phyloP scores from a whole-genome alignment of 2,888 invertebrate species.

The Ceraclea dissimilis region DNA sequence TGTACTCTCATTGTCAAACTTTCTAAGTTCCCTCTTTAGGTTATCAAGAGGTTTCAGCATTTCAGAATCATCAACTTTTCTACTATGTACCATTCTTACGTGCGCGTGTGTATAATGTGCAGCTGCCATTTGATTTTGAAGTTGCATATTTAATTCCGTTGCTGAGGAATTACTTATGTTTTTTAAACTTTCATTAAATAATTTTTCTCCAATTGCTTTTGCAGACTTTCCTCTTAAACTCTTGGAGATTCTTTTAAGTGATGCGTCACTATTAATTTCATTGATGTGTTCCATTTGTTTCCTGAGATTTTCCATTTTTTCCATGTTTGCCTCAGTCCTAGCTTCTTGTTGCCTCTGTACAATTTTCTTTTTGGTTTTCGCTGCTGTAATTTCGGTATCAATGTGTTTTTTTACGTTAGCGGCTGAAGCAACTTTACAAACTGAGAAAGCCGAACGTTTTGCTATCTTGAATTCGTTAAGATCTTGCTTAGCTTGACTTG shows the following conservation, averaged over 20 bases:
- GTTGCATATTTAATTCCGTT: constrained; percentile 37
- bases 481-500: constrained; percentile 62
- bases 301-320: constrained; percentile 37
- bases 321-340: constrained; percentile 38
- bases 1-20: constrained; percentile 54
- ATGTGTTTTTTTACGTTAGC: constrained; percentile 59
- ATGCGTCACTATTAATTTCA: constrained; percentile 41
- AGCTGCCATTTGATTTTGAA: constrained; percentile 31
- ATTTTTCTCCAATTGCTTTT: constrained; percentile 59
- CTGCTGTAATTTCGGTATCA: constrained; percentile 44
- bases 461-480: constrained; percentile 52
- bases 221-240: constrained; percentile 69
- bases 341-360: constrained; percentile 37
- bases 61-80: constrained; percentile 46
- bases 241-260: constrained; percentile 47
- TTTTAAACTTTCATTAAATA: constrained; percentile 52
- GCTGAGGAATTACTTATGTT: constrained; percentile 42
- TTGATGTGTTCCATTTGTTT: constrained; percentile 40
- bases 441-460: constrained; percentile 54
- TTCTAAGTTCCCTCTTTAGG: constrained; percentile 54
- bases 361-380: constrained; percentile 45
- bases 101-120: constrained; percentile 35
- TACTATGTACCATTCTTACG: constrained; percentile 37
- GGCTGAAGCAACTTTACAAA: constrained; percentile 55
- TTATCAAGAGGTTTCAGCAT: constrained; percentile 52